Percentiles rank a stretch among this genome's conserved stretches.
Conservation (phyloP, 2,797 vertebrate species). For the Phrynocephalus forsythii region DNA sequence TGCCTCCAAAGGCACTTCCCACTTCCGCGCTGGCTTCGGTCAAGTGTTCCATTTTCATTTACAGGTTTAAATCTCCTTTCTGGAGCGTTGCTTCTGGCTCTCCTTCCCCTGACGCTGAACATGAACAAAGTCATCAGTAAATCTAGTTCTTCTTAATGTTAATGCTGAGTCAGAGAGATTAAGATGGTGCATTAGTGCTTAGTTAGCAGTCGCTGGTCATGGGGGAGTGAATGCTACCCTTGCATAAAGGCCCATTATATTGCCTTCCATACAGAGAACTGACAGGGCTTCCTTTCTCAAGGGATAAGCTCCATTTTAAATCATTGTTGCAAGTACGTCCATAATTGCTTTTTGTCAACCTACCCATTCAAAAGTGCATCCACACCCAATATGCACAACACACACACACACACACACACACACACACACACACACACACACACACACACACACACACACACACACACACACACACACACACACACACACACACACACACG, state of each 20-base stretch:
- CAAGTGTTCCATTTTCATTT: not conserved
- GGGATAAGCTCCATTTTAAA: not conserved
- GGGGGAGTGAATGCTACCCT: not conserved
- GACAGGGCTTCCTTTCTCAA: not conserved
- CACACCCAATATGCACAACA: not conserved
- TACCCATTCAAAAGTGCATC: too few species aligned
- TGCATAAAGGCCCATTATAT: not conserved
- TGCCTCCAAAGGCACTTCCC: too few species aligned
- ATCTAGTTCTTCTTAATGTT: not conserved
- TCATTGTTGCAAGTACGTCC: not conserved
- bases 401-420: not conserved
- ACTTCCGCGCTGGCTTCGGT: too few species aligned
- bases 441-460: not conserved
- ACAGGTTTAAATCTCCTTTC: not conserved
- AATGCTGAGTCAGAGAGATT: slow-evolving; percentile 1
- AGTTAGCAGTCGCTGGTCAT: not conserved
- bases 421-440: not conserved
- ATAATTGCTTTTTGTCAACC: not conserved
- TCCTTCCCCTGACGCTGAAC: not conserved
- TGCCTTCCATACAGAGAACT: not conserved
- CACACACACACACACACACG: too few species aligned
- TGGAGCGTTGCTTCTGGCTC: not conserved
- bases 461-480: too few species aligned
- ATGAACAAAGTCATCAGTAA: not conserved
- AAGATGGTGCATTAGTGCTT: not conserved